These are phyloP conservation scores for Campylomormyrus tamandua DNA, from an alignment of 2,113 vertebrate species.

Conservation along the genomic window DNA sequence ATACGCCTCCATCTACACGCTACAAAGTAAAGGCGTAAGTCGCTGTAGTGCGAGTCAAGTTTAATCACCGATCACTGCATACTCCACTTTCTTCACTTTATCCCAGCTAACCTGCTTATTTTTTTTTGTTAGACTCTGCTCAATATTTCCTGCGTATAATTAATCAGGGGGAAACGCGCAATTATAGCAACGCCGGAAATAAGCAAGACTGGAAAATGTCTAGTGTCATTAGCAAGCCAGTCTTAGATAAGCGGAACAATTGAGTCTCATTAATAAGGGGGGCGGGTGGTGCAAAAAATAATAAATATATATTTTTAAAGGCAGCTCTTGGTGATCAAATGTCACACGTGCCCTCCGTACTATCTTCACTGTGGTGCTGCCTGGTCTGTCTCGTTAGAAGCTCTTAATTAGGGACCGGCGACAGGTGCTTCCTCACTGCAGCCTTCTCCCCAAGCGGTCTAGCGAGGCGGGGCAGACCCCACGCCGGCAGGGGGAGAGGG, in stretches of 20 bases:
- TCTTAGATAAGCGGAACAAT: background rate
- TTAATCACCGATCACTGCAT: background rate
- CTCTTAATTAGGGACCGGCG: conserved; percentile 30
- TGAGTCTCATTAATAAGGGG: background rate
- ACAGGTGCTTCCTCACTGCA: conserved; percentile 32
- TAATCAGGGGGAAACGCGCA: background rate
- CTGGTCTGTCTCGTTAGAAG: conserved; percentile 29
- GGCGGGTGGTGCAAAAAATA: background rate
- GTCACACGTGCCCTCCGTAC: background rate
- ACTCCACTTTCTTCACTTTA: background rate
- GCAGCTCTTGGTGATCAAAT: background rate
- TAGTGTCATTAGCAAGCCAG: background rate
- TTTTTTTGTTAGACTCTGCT: background rate
- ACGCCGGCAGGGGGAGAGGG: background rate
- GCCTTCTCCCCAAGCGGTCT: background rate
- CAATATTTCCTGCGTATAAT: background rate
- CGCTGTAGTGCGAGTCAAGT: background rate
- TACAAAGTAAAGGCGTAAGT: background rate
- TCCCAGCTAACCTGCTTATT: background rate
- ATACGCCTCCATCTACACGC: background rate
- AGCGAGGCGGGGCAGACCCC: background rate
- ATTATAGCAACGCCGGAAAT: background rate
- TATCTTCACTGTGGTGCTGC: background rate
- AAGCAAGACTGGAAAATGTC: background rate
- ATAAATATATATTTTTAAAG: background rate